phyloP scores from a whole-genome alignment of 2,113 vertebrate species.

The Marcusenius ussheri region DNA sequence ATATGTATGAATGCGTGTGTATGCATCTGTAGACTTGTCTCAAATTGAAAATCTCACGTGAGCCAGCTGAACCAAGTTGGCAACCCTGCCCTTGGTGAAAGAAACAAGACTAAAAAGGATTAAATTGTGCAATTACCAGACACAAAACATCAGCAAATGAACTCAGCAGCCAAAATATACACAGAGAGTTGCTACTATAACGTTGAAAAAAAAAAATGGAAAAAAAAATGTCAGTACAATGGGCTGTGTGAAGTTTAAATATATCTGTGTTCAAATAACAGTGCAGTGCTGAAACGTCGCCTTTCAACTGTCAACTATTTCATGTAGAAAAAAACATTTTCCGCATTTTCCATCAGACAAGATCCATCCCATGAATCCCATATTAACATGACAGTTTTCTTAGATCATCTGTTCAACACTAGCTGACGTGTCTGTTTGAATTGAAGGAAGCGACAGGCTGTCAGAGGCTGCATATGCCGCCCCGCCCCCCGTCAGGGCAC shows the following conservation, averaged over 20 bases:
- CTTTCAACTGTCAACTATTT: neutral
- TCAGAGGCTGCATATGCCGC: neutral
- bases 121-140: neutral
- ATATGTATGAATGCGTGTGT: too few relatives aligned
- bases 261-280: neutral
- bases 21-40: too few relatives aligned
- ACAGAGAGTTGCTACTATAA: neutral
- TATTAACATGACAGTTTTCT: neutral
- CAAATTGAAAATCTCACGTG: too few relatives aligned
- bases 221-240: neutral
- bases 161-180: neutral
- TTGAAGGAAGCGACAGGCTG: neutral
- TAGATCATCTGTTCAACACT: neutral
- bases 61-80: too few relatives aligned
- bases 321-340: neutral
- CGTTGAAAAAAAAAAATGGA: neutral
- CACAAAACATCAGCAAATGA: neutral
- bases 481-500: neutral
- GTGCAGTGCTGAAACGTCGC: neutral
- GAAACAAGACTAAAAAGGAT: neutral
- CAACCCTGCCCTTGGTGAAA: neutral
- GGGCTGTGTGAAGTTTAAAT: neutral
- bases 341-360: neutral
- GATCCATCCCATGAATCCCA: neutral
- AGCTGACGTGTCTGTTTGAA: neutral